These are phyloP conservation scores for Ochropleura leucogaster DNA, from an alignment of 2,888 invertebrate genomes.

Conservation along the genomic window DNA sequence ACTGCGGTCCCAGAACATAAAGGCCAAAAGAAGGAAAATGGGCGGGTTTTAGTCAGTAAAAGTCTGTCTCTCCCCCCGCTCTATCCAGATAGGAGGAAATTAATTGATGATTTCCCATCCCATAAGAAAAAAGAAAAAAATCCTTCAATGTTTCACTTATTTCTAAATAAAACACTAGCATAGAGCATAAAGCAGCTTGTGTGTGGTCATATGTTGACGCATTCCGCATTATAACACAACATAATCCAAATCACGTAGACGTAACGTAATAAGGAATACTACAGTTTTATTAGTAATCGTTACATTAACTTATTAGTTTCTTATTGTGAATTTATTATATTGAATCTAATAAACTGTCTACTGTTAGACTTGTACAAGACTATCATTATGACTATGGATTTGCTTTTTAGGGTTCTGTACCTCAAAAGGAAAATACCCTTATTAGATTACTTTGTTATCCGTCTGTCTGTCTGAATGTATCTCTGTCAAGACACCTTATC, in stretches of 20 bases:
- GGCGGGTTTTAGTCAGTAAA: too few species aligned
- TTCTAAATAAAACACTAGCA: not conserved
- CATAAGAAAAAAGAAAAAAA: too few species aligned
- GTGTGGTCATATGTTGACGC: slow-evolving; percentile 29
- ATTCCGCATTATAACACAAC: slow-evolving; percentile 32
- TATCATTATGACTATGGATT: not conserved
- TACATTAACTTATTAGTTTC: slow-evolving; percentile 25
- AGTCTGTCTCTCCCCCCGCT: too few species aligned
- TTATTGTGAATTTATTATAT: slow-evolving; percentile 5
- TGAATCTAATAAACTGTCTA: not conserved
- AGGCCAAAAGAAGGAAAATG: too few species aligned
- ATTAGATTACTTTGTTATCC: too few species aligned
- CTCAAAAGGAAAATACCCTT: too few species aligned
- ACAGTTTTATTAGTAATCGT: slow-evolving; percentile 15
- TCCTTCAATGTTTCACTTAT: not conserved
- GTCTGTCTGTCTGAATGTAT: too few species aligned
- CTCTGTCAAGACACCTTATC: too few species aligned
- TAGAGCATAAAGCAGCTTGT: not conserved
- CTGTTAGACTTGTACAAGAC: not conserved
- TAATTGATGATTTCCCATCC: too few species aligned
- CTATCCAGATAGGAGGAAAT: too few species aligned
- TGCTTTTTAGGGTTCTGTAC: too few species aligned
- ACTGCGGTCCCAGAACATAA: too few species aligned
- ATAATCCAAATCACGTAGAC: slow-evolving; percentile 24
- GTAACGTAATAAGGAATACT: slow-evolving; percentile 19